Base-by-base conservation (phyloP, 2,888 invertebrate species). In the Cantharis rustica region DNA sequence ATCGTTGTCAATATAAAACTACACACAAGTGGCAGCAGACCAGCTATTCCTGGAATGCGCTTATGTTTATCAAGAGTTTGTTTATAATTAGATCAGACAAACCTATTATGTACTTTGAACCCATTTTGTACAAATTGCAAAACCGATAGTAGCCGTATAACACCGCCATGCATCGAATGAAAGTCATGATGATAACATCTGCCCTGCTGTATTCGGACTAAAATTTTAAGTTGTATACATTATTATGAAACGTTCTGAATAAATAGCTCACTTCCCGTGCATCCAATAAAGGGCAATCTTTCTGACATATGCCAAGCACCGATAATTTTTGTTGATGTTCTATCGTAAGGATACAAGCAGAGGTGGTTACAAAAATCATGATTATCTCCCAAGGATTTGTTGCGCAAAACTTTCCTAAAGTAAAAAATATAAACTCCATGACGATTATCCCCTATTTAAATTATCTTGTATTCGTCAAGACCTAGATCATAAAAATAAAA, bases 331-430 rank as follows among this genome's bases (percentile, higher is more conserved):
- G 83, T 72, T 86, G 88, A 75, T 84, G 85, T 72, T 96, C 96
- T 81, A 95, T 93, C 84, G 94, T 95, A 81, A 95, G 90, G 88
- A 96, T 93, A 88, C 95, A 95, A 11, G 94, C 94, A 17, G 96
- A 93, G 70, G 96, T 88, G 16, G 96, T 96, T 73, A 96, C 89
- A 10, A 95, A 93, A 68, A 95, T 95, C 64, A 98, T 96, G 82
- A 98, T 97, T 81, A 98, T 96, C 89, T 98, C 98, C 94, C 97
- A 96, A 73, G 98, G 97, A 89, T 97, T 96, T 31, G 94, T 92
- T 79, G 97, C 97, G 89, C 98, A 98, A 88, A 97, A 95, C 85
- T 95, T 94, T 20, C 98, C 97, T 86, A 96, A 95, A 68, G 92
- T 92, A 79, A 93, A 93, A 91, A 96, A 97, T 82, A 95, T 89